phyloP scores from a whole-genome alignment of 2,113 vertebrate species.

The Porphyrio hochstetteri region DNA sequence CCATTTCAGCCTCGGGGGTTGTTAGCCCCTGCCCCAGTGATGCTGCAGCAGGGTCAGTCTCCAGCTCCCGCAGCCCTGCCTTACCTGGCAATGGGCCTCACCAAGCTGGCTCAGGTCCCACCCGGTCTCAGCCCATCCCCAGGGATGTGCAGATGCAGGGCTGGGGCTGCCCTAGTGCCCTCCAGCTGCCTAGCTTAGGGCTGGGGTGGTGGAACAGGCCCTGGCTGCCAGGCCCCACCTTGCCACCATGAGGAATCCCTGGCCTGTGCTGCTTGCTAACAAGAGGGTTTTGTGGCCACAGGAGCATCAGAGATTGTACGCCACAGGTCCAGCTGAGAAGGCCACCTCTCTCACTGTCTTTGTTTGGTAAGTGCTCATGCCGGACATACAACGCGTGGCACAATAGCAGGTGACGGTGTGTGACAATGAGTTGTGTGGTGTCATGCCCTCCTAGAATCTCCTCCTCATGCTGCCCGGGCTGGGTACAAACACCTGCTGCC shows the following conservation, averaged over 20 bases:
- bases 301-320: neutral
- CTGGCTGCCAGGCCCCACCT: neutral
- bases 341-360: neutral
- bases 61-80: neutral
- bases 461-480: neutral
- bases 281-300: neutral
- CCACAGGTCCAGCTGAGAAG: neutral
- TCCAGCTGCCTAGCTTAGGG: neutral
- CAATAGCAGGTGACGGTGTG: accelerated
- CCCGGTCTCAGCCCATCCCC: neutral
- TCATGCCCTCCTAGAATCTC: neutral
- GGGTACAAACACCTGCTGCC: neutral
- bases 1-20: neutral
- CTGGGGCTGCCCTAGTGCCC: neutral
- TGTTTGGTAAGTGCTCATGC: neutral
- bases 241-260: neutral
- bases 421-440: neutral
- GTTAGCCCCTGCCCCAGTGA: accelerated
- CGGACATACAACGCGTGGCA: accelerated
- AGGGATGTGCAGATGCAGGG: neutral
- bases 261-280: neutral
- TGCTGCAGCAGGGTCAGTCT: neutral
- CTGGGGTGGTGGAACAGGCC: neutral
- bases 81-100: neutral
- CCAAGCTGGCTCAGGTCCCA: neutral